Percentiles rank a stretch among this genome's conserved stretches.
phyloP scores from a whole-genome alignment of 2,888 invertebrate species.

The Hemicrepidius hirtus region DNA sequence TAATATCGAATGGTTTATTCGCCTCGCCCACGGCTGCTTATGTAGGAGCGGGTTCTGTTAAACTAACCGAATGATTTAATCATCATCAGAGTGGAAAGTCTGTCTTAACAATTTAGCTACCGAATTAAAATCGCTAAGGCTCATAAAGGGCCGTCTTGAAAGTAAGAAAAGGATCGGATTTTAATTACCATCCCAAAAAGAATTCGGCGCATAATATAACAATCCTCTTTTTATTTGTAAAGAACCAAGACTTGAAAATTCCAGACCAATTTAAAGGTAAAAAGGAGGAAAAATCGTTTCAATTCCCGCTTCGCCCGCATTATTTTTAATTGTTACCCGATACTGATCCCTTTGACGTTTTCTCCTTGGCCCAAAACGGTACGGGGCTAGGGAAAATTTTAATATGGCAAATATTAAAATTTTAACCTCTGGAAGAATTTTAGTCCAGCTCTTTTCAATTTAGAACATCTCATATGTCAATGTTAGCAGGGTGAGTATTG shows the following conservation, averaged over 20 bases:
- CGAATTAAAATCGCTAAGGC: slow-evolving; percentile 67
- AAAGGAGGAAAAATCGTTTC: slow-evolving; percentile 28
- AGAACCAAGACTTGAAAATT: slow-evolving; percentile 3
- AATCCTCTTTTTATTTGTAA: slow-evolving; percentile 14
- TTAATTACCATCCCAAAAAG: slow-evolving; percentile 42
- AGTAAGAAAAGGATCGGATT: slow-evolving; percentile 43
- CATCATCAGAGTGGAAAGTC: slow-evolving; percentile 71
- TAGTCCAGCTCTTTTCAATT: slow-evolving; percentile 49
- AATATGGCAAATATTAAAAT: slow-evolving; percentile 67
- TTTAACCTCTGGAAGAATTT: slow-evolving; percentile 58
- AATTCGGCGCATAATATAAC: slow-evolving; percentile 11
- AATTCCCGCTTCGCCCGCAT: slow-evolving; percentile 23
- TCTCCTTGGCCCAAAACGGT: neutral
- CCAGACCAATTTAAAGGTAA: slow-evolving; percentile 11
- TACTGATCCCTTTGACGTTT: neutral
- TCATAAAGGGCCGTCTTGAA: slow-evolving; percentile 37
- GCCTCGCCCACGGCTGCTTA: slow-evolving; percentile 66
- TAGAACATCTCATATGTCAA: slow-evolving; percentile 52
- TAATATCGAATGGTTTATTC: slow-evolving; percentile 63
- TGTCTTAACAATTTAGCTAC: slow-evolving; percentile 72
- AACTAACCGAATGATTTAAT: slow-evolving; percentile 73
- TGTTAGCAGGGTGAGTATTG: slow-evolving; percentile 41
- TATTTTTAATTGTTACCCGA: slow-evolving; percentile 37
- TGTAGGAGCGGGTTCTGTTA: slow-evolving; percentile 68
- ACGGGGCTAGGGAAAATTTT: slow-evolving; percentile 52